Evolutionary conservation across 2,797 vertebrate species (phyloP), one percentile per base, ranked within the genome.

Genomic region (Diglossa cyanea): DNA sequence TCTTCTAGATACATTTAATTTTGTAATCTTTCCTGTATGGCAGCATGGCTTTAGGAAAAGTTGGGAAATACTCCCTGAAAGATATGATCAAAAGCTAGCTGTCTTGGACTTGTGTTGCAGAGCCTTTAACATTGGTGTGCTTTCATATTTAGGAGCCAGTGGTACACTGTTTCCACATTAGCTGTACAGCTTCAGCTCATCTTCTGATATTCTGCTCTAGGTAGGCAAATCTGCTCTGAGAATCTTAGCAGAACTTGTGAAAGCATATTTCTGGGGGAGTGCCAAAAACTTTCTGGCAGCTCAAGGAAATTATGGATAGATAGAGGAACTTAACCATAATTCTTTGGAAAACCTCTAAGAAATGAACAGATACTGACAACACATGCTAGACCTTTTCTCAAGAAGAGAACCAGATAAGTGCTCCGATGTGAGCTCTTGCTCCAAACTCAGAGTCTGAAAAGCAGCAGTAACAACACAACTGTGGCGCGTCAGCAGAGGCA

Each of bases 361-460:
- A 96, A 47, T 50, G 84, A 96, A 90, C 85, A 96, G 90, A 96
- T 91, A 95, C 91, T 88, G 84, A 77, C 76, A 96, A 72, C 94
- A 96, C 91, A 94, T 96, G 89, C 87, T 97, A 96, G 94, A 95
- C 91, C 88, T 93, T 91, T 92, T 93, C 62, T 88, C 33, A 94
- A 93, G 91, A 83, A 89, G 68, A 75, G 85, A 94, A 58, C 89
- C 74, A 90, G 70, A 88, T 45, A 83, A 91, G 76, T 78, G 84
- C 39, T 95, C 80, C 19, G 20, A 95, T 94, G 70, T 48, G 73
- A 91, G 92, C 61, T 83, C 81, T 93, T 95, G 42, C 81, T 95
- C 74, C 72, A 85, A 80, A 80, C 39, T 77, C 75, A 33, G 78
- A 87, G 47, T 51, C 72, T 95, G 78, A 91, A 93, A 92, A 95